These are phyloP conservation scores for Copidosoma floridanum DNA, from an alignment of 1,140 invertebrate species.

Conservation along the genomic window DNA sequence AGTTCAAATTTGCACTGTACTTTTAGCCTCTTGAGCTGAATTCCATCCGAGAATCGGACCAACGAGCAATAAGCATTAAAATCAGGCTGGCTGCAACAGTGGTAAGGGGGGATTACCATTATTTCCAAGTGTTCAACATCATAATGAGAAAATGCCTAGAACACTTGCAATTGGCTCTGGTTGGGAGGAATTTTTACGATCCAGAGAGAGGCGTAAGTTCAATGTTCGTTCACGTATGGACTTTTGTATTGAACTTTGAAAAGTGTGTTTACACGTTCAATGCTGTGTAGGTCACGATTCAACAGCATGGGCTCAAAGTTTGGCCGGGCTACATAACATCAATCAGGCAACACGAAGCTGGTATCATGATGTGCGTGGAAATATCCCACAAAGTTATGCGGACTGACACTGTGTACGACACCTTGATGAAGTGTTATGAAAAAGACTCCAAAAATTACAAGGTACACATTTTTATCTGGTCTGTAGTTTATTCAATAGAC, in stretches of 20 bases:
- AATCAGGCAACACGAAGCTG: conserved; percentile 73
- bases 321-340: conserved; percentile 81
- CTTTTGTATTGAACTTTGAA: no score
- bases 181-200: conserved; percentile 81
- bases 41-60: conserved; percentile 42
- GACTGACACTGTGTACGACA: no score
- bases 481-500: no score
- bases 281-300: no score
- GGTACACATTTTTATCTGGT: no score
- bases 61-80: conserved; percentile 41
- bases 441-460: no score
- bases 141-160: conserved; percentile 69
- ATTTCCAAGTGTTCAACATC: conserved; percentile 67
- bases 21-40: conserved; percentile 44
- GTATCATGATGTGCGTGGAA: conserved; percentile 72
- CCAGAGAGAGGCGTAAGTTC: conserved; percentile 63
- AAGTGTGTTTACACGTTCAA: no score
- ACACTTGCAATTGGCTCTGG: conserved; percentile 64
- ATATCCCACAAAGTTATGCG: conserved; percentile 75
- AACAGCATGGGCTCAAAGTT: no score
- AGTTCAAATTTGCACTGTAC: no score
- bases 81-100: conserved; percentile 48
- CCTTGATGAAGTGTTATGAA: no score
- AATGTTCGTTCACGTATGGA: no score
- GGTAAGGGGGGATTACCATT: conserved; percentile 45